Base-by-base conservation (phyloP, 2,797 vertebrate species). In the Leucoraja ocellata region DNA sequence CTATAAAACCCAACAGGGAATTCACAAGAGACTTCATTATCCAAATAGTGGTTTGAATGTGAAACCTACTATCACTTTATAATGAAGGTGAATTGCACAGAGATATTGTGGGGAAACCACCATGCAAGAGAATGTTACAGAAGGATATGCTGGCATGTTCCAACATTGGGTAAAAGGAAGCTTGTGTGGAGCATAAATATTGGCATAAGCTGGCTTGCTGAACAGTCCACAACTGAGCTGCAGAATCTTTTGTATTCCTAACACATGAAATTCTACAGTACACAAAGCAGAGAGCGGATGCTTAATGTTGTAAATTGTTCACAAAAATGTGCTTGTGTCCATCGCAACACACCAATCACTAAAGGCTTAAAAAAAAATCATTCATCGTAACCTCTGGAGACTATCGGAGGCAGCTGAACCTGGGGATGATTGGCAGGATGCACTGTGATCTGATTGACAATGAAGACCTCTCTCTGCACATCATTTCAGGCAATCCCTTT, bases 371-470 rank as follows among this genome's bases (percentile, higher is more conserved):
- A 73, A 88, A 88, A 92, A 73, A 88, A 76, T n/a, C 25, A n/a
- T 23, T 92, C 90, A 76, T 54, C 36, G 23, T n/a, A 76, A 76
- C 71, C 71, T 74, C 90, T n/a, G 21, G 39, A 74, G 65, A 71
- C 68, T 46, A 23, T 4, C 28, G 36, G 71, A 74, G 13, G 13
- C 65, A 76, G 90, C 39, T 92, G 90, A 92, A 71, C 23, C 54
- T 11, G 39, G 8, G 21, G 28, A 16, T 76, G 90, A 92, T 92
- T 92, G 90, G 76, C 90, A 92, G 90, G 5, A 2, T 16, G 46
- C 25, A 76, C 1, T 92, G 71, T 92, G 68, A 92, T 92, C 68
- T 25, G 90, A 92, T 76, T 92, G 39, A 92, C 36, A 92, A 92
- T 92, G 68, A 92, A 92, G 90, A 23, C 90, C 90, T 92, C 71